Evolutionary conservation across 2,113 vertebrate genomes (phyloP).

Genomic region (Cricetomys ansorgei): DNA sequence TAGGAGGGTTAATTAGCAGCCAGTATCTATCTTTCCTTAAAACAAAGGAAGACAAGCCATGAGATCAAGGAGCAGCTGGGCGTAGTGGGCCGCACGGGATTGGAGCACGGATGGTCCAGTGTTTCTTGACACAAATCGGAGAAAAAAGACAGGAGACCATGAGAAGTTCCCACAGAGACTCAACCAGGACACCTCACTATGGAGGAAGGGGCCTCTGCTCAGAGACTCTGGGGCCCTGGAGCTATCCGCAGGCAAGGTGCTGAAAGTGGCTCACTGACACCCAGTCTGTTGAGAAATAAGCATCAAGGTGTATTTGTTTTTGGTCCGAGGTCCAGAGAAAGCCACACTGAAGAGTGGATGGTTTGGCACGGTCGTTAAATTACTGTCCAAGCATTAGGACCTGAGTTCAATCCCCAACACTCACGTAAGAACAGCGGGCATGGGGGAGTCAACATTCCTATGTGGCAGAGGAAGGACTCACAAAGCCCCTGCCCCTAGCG

Average conservation of each 20-base stretch:
- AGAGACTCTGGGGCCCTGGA: background rate
- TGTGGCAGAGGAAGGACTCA: background rate
- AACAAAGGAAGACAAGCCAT: conserved; percentile 9
- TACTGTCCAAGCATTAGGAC: background rate
- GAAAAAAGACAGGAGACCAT: background rate
- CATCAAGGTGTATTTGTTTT: background rate
- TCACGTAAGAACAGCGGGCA: background rate
- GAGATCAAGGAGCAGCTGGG: background rate
- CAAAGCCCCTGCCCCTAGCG: too few species aligned
- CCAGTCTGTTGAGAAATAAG: background rate
- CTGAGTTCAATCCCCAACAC: background rate
- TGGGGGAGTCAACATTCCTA: background rate
- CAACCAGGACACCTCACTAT: too few species aligned
- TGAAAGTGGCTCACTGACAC: background rate
- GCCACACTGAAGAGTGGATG: rapidly evolving
- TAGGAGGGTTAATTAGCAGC: conserved; percentile 55
- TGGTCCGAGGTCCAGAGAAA: background rate
- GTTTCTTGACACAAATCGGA: background rate
- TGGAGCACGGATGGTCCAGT: background rate
- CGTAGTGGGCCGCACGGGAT: background rate
- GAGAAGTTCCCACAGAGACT: background rate
- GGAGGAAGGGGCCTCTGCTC: background rate
- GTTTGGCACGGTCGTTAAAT: too few species aligned
- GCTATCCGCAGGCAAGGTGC: background rate
- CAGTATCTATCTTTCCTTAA: background rate